phyloP scores from a whole-genome alignment of 2,888 invertebrate genomes.

The Embidobia sp. region DNA sequence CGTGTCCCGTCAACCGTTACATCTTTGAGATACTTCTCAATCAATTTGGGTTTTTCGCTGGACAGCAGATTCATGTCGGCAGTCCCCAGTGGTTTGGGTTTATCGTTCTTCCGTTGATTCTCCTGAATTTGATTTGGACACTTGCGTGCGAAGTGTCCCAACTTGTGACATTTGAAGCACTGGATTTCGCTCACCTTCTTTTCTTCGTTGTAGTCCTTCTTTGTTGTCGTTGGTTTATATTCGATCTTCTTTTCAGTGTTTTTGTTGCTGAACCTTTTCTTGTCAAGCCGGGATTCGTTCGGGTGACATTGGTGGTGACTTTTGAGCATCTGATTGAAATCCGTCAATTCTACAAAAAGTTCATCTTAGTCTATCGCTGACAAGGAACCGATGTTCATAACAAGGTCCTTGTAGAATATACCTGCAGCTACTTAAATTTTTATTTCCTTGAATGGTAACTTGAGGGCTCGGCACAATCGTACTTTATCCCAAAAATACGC shows the following conservation, averaged over 20 bases:
- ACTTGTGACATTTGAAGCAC: slow-evolving; percentile 9
- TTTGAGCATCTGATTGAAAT: slow-evolving; percentile 7
- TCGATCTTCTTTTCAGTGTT: background rate
- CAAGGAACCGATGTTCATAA: slow-evolving; percentile 18
- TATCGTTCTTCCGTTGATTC: background rate
- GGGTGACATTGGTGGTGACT: background rate
- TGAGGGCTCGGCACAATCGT: slow-evolving; percentile 32
- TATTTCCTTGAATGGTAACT: slow-evolving; percentile 26
- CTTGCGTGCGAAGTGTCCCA: slow-evolving; percentile 7
- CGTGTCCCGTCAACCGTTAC: background rate
- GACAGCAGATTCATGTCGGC: background rate
- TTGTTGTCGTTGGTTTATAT: background rate
- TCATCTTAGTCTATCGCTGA: slow-evolving; percentile 1
- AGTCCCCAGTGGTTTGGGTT: background rate
- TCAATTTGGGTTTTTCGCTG: background rate
- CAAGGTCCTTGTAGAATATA: slow-evolving; percentile 28
- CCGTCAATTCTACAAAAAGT: slow-evolving; percentile 1
- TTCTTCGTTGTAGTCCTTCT: background rate
- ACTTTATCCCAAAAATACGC: slow-evolving; percentile 56
- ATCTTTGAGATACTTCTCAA: slow-evolving; percentile 2
- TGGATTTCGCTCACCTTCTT: background rate
- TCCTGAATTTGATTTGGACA: slow-evolving; percentile 9
- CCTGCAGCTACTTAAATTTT: slow-evolving; percentile 45
- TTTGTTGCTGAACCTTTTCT: background rate
- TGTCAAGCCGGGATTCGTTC: background rate